phyloP scores from a whole-genome alignment of 2,113 vertebrate species.

The Rhodinocichla rosea region DNA sequence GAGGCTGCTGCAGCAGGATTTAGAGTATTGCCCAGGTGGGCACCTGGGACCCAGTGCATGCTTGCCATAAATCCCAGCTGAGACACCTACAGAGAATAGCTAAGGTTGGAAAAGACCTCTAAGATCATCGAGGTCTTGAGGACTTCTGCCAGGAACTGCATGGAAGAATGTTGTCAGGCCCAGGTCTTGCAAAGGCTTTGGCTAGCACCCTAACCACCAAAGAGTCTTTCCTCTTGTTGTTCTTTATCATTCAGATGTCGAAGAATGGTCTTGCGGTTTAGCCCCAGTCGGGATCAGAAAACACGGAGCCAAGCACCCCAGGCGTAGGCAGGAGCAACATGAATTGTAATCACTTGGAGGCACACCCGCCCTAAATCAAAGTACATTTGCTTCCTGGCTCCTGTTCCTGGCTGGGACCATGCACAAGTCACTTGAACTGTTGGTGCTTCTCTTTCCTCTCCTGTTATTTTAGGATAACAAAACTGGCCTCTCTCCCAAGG shows the following conservation, averaged over 20 bases:
- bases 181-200: conserved; percentile 20
- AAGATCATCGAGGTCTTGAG: background rate
- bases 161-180: background rate
- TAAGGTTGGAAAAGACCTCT: background rate
- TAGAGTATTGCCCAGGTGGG: background rate
- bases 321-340: background rate
- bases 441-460: background rate
- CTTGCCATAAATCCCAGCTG: background rate
- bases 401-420: conserved; percentile 27
- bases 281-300: background rate
- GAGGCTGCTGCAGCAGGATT: background rate
- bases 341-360: background rate
- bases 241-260: conserved; percentile 44
- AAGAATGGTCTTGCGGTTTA: conserved; percentile 53
- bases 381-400: conserved; percentile 37
- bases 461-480: background rate
- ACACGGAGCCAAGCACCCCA: conserved; percentile 28
- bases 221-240: conserved; percentile 23
- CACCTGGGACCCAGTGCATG: background rate
- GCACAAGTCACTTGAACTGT: background rate
- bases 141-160: background rate
- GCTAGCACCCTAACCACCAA: conserved; percentile 26
- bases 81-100: accelerated
- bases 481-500: background rate
- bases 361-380: conserved; percentile 45